These are phyloP conservation scores for Egretta garzetta DNA, from an alignment of 2,113 vertebrate genomes.

Conservation along the genomic window DNA sequence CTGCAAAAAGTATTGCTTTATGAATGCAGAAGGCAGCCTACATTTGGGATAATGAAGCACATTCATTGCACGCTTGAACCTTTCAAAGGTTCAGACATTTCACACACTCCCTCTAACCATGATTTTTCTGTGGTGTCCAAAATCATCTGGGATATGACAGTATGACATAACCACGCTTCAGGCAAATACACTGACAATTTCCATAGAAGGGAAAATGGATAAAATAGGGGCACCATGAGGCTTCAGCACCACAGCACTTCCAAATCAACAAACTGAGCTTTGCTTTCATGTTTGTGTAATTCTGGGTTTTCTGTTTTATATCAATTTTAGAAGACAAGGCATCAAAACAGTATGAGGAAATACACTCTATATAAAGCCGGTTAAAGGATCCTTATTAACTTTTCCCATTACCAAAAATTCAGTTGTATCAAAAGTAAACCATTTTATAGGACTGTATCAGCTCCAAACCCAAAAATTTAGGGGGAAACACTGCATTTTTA, in stretches of 20 bases:
- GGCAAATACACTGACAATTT: not conserved
- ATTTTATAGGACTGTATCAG: not conserved
- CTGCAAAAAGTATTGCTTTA: conserved; percentile 28
- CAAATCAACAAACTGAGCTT: not conserved
- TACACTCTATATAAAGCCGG: not conserved
- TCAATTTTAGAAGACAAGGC: not conserved
- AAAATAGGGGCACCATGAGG: not conserved
- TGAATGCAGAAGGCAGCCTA: conserved; percentile 51
- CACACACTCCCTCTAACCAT: not conserved
- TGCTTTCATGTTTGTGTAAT: not conserved
- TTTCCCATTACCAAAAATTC: not conserved
- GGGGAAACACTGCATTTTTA: not conserved
- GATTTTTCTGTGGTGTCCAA: not conserved
- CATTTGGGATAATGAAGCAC: not conserved
- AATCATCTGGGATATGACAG: not conserved
- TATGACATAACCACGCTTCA: not conserved
- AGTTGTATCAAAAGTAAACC: not conserved
- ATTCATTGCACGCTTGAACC: not conserved
- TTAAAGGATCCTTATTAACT: not conserved
- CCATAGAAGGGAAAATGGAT: conserved; percentile 2
- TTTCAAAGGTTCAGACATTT: conserved; percentile 18
- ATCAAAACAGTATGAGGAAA: conserved; percentile 12
- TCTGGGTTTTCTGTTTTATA: not conserved
- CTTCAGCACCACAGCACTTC: not conserved
- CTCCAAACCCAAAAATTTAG: not conserved